Evolutionary conservation across 64 coral and sea anemone genomes (phyloP), one percentile per base, ranked within the genome.

Genomic region (Montipora sp.): DNA sequence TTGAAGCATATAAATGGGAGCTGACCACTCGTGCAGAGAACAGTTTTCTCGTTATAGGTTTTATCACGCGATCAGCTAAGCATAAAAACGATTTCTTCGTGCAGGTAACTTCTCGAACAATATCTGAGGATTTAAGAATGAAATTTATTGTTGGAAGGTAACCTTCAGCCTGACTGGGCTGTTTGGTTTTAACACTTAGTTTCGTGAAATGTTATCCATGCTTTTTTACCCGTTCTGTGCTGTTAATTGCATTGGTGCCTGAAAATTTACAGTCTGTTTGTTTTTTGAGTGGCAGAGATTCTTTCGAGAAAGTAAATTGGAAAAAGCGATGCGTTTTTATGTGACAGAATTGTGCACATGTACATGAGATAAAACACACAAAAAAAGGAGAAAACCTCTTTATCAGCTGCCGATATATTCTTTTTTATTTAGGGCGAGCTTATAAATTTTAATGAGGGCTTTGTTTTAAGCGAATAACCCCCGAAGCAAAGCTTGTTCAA

Each of bases 371-470:
- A 5, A 16, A 43, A 45, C 44, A 15, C 70, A 63, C 47, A 20
- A 48, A 71, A 50, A 20, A 48, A 71, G 22, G 46, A 51, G 7
- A 71, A 48, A 69, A 63, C 63, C 18, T 47, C 47, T 21, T 85
- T 3, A 8, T 49, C 82, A 71, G 82, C 82, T 85, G 82, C n/a
- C 50, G 5, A 1, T 2, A 49, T 11, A 7, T 15, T 71, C 48
- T 85, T 44, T 85, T 77, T n/a, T 77, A 84, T 36, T 36, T 36
- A 36, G 2, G 67, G 51, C 23, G 24, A 63, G 14, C 72, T 84
- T 70, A 92, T 92, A 47, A 84, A 63, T 47, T 76, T 76, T 55
- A 71, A 92, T 92, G 80, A 92, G 70, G n/a, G 60, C 83, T 92
- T 12, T 92, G 58, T 77, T 63, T 49, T 82, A 18, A n/a, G 16